These are phyloP conservation scores for Trichonephila inaurata DNA, from an alignment of 1,140 invertebrate species.

Conservation along the genomic window DNA sequence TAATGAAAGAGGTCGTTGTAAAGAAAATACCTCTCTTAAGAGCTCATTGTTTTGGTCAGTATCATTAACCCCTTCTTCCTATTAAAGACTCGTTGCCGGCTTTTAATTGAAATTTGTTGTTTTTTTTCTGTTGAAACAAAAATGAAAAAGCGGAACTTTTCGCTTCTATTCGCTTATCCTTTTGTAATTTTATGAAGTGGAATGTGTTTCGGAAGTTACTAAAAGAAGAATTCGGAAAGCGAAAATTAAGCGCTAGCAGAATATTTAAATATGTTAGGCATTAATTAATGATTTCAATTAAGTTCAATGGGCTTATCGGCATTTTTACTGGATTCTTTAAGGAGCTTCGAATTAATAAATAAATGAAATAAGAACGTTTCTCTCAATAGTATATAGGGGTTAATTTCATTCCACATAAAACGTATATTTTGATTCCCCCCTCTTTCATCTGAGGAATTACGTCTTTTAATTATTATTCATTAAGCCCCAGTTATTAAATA, in stretches of 20 bases:
- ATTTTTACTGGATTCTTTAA: constrained; percentile 26
- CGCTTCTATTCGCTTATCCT: constrained; percentile 24
- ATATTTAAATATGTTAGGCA: constrained; percentile 51
- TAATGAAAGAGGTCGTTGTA: constrained; percentile 65
- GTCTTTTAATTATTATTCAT: background rate
- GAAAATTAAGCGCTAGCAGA: constrained; percentile 47
- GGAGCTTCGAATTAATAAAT: constrained; percentile 4
- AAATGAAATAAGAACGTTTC: background rate
- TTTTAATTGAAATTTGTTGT: constrained; percentile 63
- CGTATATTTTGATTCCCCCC: background rate
- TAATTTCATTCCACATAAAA: constrained; percentile 19
- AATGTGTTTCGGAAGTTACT: constrained; percentile 53
- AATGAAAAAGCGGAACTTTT: constrained; percentile 43
- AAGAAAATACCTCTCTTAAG: constrained; percentile 72
- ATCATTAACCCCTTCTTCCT: constrained; percentile 71
- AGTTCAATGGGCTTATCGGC: constrained; percentile 17
- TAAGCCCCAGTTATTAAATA: background rate
- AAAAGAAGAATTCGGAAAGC: constrained; percentile 47
- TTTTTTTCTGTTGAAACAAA: background rate
- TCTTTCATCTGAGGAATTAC: background rate
- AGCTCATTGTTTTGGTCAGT: constrained; percentile 74
- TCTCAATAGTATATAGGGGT: background rate
- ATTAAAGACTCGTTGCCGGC: constrained; percentile 64
- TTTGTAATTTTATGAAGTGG: constrained; percentile 35
- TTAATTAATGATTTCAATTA: constrained; percentile 62